Evolutionary conservation across 1,140 invertebrate genomes (phyloP).

Genomic region (Rhopalosiphum maidis): DNA sequence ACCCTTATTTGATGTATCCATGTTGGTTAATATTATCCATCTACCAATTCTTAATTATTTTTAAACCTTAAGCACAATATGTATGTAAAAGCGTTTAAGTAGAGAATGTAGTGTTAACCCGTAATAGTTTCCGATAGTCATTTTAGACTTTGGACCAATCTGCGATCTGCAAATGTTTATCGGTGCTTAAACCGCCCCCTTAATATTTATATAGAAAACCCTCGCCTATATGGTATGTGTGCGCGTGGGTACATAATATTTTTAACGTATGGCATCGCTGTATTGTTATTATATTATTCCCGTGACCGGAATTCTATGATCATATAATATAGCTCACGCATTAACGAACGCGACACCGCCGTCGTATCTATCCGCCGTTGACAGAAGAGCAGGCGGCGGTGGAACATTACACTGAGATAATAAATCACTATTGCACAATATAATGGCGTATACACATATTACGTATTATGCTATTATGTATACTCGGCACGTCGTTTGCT

Average conservation of each 20-base stretch:
- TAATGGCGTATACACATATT: conserved; percentile 17
- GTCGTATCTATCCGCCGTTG: background rate
- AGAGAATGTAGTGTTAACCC: background rate
- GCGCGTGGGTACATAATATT: background rate
- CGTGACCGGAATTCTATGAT: conserved; percentile 7
- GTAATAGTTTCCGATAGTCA: background rate
- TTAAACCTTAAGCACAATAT: background rate
- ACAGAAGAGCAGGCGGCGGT: background rate
- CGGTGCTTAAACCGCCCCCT: background rate
- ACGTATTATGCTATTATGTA: background rate
- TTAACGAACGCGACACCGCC: conserved; percentile 11
- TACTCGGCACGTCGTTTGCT: background rate
- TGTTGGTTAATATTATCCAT: background rate
- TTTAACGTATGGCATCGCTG: background rate
- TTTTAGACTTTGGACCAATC: background rate
- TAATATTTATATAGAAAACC: conserved; percentile 10
- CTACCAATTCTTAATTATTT: background rate
- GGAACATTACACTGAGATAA: background rate
- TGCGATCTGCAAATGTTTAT: background rate
- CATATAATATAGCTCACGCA: background rate
- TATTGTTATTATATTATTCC: conserved; percentile 22
- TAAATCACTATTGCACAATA: conserved; percentile 36
- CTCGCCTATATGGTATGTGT: too few species aligned
- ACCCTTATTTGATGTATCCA: background rate
- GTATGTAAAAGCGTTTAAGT: background rate